phyloP scores from a whole-genome alignment of 1,140 invertebrate genomes.

The Ganaspis sp. region DNA sequence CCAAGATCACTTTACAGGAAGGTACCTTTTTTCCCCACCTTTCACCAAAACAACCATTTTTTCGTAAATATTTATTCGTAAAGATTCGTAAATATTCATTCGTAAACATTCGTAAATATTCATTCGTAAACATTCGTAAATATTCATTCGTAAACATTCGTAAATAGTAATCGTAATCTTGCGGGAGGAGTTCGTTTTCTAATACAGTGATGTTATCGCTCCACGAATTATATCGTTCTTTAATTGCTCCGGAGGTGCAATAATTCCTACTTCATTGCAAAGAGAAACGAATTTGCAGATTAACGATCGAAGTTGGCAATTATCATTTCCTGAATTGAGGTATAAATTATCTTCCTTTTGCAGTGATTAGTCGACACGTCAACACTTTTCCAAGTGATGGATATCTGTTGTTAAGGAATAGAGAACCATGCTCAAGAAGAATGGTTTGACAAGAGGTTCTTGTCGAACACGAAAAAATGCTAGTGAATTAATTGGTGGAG shows the following conservation, averaged over 20 bases:
- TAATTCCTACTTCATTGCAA: background rate
- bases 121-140: too few species aligned
- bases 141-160: too few species aligned
- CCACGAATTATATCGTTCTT: too few species aligned
- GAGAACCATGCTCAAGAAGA: background rate
- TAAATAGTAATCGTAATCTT: too few species aligned
- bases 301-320: background rate
- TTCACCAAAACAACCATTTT: background rate
- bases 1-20: constrained; percentile 16
- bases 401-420: background rate
- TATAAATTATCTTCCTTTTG: background rate
- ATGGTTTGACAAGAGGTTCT: background rate
- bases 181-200: too few species aligned
- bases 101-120: too few species aligned
- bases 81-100: too few species aligned
- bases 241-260: background rate
- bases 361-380: background rate
- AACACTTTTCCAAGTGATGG: background rate
- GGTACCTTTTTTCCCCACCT: background rate
- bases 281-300: background rate
- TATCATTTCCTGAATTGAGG: background rate
- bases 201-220: too few species aligned
- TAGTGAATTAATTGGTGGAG: background rate
- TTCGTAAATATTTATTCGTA: background rate
- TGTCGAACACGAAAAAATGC: background rate